These are phyloP conservation scores for Eupithecia abbreviata DNA, from an alignment of 2,888 invertebrate species.

Conservation along the genomic window DNA sequence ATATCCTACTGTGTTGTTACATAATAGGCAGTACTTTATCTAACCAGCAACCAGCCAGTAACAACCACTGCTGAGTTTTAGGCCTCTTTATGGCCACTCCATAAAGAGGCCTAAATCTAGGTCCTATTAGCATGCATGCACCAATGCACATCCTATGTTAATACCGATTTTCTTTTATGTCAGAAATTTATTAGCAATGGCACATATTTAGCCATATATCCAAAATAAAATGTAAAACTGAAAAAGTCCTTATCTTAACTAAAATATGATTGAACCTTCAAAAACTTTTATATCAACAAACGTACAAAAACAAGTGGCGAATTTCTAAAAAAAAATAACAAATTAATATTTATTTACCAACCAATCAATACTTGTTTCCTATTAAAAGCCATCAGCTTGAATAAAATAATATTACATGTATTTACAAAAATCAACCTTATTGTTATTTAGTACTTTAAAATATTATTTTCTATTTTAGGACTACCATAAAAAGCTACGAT, in stretches of 20 bases:
- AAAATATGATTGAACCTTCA: too few relatives aligned
- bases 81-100: not conserved
- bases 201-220: not conserved
- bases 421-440: not conserved
- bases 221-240: not conserved
- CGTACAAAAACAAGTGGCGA: not conserved
- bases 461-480: not conserved
- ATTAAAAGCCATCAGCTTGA: not conserved
- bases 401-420: not conserved
- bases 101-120: too few relatives aligned
- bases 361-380: not conserved
- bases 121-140: not conserved
- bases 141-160: not conserved
- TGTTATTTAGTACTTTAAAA: not conserved
- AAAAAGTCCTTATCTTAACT: not conserved
- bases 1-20: not conserved
- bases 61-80: not conserved
- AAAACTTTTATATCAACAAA: not conserved
- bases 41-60: not conserved
- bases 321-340: not conserved
- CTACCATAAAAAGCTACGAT: not conserved
- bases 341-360: not conserved
- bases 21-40: not conserved
- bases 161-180: not conserved
- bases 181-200: not conserved